These are phyloP conservation scores for Vulpes ferrilata DNA, from an alignment of 2,113 vertebrate species.

Conservation along the genomic window DNA sequence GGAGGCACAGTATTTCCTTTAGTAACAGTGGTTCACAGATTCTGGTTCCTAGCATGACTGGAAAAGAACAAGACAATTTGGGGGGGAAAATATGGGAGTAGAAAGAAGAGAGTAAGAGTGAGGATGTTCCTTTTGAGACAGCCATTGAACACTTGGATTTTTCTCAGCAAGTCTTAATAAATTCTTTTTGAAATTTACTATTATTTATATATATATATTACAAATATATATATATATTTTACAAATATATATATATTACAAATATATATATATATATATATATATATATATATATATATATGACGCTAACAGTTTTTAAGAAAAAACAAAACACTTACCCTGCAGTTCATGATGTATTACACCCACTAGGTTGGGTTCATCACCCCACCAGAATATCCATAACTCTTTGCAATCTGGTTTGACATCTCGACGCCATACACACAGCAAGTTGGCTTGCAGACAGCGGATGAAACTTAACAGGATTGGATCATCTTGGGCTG, in stretches of 20 bases:
- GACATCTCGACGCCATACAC: constrained; percentile 97
- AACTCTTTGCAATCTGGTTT: constrained; percentile 96
- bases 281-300: background rate
- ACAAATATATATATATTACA: background rate
- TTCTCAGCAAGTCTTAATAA: constrained; percentile 26
- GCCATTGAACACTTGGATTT: background rate
- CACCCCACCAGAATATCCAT: constrained; percentile 99
- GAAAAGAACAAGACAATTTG: constrained; percentile 36
- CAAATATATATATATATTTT: background rate
- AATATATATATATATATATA: background rate
- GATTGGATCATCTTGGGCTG: constrained; percentile 98
- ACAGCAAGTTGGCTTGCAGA: constrained; percentile 97
- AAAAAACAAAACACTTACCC: constrained; percentile 89
- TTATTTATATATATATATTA: background rate
- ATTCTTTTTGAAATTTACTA: background rate
- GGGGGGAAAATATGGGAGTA: no score
- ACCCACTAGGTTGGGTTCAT: constrained; percentile 95
- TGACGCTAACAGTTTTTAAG: constrained; percentile 37
- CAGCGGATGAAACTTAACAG: constrained; percentile 98
- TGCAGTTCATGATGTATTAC: constrained; percentile 98
- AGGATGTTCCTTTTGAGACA: background rate
- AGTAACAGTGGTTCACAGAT: background rate
- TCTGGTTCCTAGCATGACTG: constrained; percentile 28
- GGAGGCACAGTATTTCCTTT: background rate
- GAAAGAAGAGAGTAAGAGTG: background rate